Conservation (phyloP, 2,113 vertebrate species). For the Mixornis gularis region DNA sequence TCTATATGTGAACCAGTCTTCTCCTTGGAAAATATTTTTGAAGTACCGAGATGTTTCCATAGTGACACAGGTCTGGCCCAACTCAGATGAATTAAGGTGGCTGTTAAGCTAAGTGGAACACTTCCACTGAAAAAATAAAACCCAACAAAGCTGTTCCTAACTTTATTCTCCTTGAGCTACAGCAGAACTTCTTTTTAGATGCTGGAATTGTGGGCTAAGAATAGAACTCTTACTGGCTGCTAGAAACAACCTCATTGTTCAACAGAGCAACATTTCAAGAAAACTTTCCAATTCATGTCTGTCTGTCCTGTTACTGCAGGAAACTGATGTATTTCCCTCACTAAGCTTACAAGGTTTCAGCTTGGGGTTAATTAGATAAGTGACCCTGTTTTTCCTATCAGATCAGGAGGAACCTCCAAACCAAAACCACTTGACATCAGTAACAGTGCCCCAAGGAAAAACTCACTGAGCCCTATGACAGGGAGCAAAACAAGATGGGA, state of each 20-base stretch:
- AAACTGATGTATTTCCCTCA: neutral
- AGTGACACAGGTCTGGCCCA: constrained; percentile 22
- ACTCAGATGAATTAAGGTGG: neutral
- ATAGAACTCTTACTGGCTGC: neutral
- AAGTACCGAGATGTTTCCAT: constrained; percentile 18
- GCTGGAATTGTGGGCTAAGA: neutral
- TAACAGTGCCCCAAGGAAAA: neutral
- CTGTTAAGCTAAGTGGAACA: neutral
- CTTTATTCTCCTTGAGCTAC: neutral
- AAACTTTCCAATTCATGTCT: neutral
- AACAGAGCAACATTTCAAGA: neutral
- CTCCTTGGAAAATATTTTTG: constrained; percentile 8
- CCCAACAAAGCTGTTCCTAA: neutral
- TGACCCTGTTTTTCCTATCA: neutral
- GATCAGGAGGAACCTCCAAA: neutral
- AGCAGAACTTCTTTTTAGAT: neutral
- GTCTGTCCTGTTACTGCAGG: neutral
- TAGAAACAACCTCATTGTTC: neutral
- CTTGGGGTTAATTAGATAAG: neutral
- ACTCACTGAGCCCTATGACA: neutral
- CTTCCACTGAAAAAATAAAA: neutral
- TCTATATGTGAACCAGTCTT: neutral
- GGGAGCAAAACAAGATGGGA: neutral
- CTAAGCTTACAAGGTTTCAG: neutral
- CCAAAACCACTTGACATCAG: neutral